Percentiles rank a stretch among this genome's conserved stretches.
Conservation (phyloP, 2,888 invertebrate species). For the Thecocarcelia acutangulata region DNA sequence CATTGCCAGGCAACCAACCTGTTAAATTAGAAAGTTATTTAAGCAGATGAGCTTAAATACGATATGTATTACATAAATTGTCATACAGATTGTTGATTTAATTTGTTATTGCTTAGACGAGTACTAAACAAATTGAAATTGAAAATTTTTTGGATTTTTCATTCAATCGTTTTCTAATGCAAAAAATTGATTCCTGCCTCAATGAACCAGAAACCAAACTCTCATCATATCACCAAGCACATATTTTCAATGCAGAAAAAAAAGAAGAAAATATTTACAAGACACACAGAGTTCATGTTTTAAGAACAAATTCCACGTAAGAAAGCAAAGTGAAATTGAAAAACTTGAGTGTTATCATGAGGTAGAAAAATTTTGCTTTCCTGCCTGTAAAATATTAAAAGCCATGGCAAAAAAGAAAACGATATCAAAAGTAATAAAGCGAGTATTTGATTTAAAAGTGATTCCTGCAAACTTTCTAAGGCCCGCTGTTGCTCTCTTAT, state of each 20-base stretch:
- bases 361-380: constrained; percentile 16
- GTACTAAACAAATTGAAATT: too few relatives aligned
- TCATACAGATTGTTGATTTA: too few relatives aligned
- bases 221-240: constrained; percentile 51
- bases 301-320: constrained; percentile 59
- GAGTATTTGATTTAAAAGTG: constrained; percentile 43
- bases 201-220: constrained; percentile 55
- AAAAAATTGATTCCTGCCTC: constrained; percentile 1
- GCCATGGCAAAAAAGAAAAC: constrained; percentile 16
- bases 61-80: too few relatives aligned
- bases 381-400: constrained; percentile 6
- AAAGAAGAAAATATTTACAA: constrained; percentile 9
- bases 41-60: too few relatives aligned
- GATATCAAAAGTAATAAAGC: neutral
- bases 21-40: too few relatives aligned
- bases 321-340: constrained; percentile 46
- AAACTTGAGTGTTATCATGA: constrained; percentile 21
- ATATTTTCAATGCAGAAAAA: constrained; percentile 26
- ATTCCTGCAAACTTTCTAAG: constrained; percentile 16
- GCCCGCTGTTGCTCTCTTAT: constrained; percentile 28
- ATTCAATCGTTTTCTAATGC: neutral
- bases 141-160: neutral
- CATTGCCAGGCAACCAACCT: too few relatives aligned
- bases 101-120: too few relatives aligned
- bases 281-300: constrained; percentile 21